phyloP scores from a whole-genome alignment of 2,888 invertebrate genomes.

The Xylophagus ater region DNA sequence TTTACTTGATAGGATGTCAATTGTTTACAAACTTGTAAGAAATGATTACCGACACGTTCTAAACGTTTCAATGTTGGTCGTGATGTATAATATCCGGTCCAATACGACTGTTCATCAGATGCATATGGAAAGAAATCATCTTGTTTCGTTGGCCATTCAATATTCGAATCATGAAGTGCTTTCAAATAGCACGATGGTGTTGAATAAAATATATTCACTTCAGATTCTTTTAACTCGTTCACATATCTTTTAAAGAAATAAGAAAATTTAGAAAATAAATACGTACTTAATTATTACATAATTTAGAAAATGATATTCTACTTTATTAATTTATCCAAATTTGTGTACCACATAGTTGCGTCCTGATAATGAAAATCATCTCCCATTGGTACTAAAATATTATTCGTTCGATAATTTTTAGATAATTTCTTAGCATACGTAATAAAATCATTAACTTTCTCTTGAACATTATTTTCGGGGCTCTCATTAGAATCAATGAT shows the following conservation, averaged over 20 bases:
- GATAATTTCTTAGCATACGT: slow-evolving; percentile 45
- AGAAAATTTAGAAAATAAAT: no score
- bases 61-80: slow-evolving; percentile 69
- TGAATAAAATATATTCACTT: slow-evolving; percentile 71
- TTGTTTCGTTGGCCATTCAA: slow-evolving; percentile 57
- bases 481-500: slow-evolving; percentile 73
- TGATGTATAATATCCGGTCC: slow-evolving; percentile 88
- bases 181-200: slow-evolving; percentile 78
- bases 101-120: slow-evolving; percentile 71
- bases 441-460: slow-evolving; percentile 54
- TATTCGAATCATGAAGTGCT: slow-evolving; percentile 57
- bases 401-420: slow-evolving; percentile 49
- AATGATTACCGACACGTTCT: slow-evolving; percentile 62
- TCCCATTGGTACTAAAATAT: slow-evolving; percentile 85
- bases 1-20: no score
- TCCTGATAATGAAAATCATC: slow-evolving; percentile 82
- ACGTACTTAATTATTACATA: no score
- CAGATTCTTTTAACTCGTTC: slow-evolving; percentile 47
- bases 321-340: slow-evolving; percentile 83
- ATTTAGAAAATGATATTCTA: no score
- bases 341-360: slow-evolving; percentile 66
- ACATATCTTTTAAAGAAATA: no score
- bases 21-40: slow-evolving; percentile 66
- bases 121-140: slow-evolving; percentile 92
- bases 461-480: slow-evolving; percentile 71